Conservation (phyloP, 2,888 invertebrate genomes). For the Scrobipalpa costella region DNA sequence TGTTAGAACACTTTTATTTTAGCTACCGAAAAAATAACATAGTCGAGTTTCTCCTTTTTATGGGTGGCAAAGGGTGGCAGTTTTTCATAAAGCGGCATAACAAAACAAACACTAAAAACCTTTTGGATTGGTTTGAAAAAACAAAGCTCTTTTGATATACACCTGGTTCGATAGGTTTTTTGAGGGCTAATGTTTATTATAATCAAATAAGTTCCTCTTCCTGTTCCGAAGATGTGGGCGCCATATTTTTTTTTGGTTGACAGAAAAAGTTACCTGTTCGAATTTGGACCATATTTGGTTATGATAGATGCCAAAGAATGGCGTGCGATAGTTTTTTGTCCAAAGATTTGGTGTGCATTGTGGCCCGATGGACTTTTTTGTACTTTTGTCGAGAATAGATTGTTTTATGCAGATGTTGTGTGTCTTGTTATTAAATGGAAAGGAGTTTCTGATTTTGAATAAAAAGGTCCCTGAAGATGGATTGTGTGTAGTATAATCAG, state of each 20-base stretch:
- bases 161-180: constrained; percentile 71
- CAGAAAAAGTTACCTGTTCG: constrained; percentile 42
- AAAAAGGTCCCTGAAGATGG: not conserved
- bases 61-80: constrained; percentile 56
- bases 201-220: constrained; percentile 80
- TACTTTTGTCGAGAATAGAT: constrained; percentile 60
- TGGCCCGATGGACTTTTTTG: constrained; percentile 58
- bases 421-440: constrained; percentile 34
- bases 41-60: constrained; percentile 40
- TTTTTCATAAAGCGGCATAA: constrained; percentile 53
- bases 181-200: constrained; percentile 70
- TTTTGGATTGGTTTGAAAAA: constrained; percentile 55
- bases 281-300: constrained; percentile 41
- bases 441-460: constrained; percentile 3
- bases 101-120: constrained; percentile 62
- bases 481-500: not conserved
- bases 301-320: constrained; percentile 11
- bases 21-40: constrained; percentile 53
- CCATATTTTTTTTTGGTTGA: constrained; percentile 57
- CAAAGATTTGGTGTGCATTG: constrained; percentile 52
- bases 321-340: constrained; percentile 26
- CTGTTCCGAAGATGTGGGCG: constrained; percentile 75
- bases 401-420: constrained; percentile 69
- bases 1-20: constrained; percentile 49
- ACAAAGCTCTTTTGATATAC: constrained; percentile 53